phyloP scores from a whole-genome alignment of 37 sponge, comb jelly and placozoan genomes.

The Dysidea cf. avara region DNA sequence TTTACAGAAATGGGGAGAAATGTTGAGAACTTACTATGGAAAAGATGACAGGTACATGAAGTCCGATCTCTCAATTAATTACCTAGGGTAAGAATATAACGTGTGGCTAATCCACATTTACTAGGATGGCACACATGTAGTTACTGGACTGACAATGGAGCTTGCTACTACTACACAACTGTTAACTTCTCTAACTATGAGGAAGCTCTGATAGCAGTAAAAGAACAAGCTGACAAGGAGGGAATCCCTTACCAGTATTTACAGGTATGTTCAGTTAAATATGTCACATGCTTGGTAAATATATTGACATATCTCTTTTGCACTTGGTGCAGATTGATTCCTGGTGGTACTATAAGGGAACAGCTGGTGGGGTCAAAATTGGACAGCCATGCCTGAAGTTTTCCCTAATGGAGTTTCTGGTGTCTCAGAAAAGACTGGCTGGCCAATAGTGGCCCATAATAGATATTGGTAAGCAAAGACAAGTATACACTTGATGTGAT shows the following conservation, averaged over 20 bases:
- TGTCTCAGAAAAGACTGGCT: constrained; percentile 27
- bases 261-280: constrained; percentile 10
- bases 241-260: constrained; percentile 8
- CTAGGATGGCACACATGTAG: constrained; percentile 34
- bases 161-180: constrained; percentile 11
- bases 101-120: too few relatives aligned
- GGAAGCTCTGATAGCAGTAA: constrained; percentile 3
- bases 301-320: background rate
- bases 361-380: constrained; percentile 46
- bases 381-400: constrained; percentile 50
- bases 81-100: constrained; percentile 31
- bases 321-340: constrained; percentile 36
- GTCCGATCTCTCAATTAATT: constrained; percentile 14
- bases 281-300: too few relatives aligned
- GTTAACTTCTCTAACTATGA: constrained; percentile 16
- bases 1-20: constrained; percentile 23
- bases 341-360: constrained; percentile 64
- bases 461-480: constrained; percentile 36
- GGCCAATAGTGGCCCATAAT: constrained; percentile 58
- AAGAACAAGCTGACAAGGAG: constrained; percentile 4
- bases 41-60: constrained; percentile 7
- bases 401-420: constrained; percentile 45
- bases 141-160: constrained; percentile 38
- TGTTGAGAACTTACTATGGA: constrained; percentile 6
- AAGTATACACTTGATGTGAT: too few relatives aligned